Evolutionary conservation across 30 jellyfish, hydroid and myxozoan genomes (phyloP).

Genomic region (Turritopsis dohrnii): DNA sequence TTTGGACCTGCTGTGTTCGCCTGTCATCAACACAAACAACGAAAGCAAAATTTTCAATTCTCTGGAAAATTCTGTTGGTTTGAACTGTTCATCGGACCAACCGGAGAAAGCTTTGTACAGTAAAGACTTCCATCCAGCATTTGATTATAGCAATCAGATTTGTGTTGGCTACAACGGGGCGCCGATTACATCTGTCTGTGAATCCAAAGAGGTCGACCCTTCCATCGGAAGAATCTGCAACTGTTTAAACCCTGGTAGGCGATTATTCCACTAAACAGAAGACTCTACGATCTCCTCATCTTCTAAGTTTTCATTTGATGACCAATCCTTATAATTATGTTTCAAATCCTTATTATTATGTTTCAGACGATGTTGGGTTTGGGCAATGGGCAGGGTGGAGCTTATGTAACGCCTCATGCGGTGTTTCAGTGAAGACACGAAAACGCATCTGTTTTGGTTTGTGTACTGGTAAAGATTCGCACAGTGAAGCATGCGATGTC

Average conservation of each 20-base stretch:
- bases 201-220: background rate
- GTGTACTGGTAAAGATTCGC: background rate
- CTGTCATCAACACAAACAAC: conserved; percentile 1
- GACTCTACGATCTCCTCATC: too few species aligned
- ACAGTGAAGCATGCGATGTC: background rate
- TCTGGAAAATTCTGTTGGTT: background rate
- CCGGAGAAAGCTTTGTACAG: background rate
- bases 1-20: background rate
- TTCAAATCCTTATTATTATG: too few species aligned
- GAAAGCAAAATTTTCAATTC: background rate
- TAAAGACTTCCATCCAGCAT: background rate
- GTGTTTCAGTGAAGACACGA: background rate
- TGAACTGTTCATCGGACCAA: background rate
- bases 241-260: background rate
- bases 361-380: background rate
- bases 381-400: background rate
- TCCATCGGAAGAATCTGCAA: background rate
- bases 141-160: background rate
- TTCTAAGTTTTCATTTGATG: too few species aligned
- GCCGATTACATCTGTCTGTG: background rate
- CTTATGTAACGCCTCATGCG: background rate
- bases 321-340: too few species aligned
- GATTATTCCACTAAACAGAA: background rate
- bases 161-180: conserved; percentile 2
- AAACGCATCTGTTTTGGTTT: background rate